Percentiles rank a stretch among this genome's conserved stretches.
phyloP scores from a whole-genome alignment of 2,888 invertebrate genomes.

The Molanna angustata region DNA sequence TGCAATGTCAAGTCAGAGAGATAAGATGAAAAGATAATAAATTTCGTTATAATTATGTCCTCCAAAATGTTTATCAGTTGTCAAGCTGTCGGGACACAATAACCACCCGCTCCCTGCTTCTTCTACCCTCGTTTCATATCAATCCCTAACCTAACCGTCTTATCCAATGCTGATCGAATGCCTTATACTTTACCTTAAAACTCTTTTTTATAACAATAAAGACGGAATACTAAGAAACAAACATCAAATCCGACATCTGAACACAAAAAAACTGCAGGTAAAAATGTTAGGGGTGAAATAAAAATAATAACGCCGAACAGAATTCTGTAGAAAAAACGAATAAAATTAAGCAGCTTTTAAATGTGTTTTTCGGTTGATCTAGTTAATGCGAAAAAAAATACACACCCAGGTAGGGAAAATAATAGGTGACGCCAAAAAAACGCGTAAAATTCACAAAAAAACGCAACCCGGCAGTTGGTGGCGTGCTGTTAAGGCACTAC shows the following conservation, averaged over 20 bases:
- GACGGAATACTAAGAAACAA: conserved; percentile 25
- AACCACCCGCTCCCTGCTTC: conserved; percentile 17
- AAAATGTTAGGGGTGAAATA: conserved; percentile 29
- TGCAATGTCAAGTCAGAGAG: no score
- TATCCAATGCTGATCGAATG: conserved; percentile 23
- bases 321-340: conserved; percentile 26
- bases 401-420: conserved; percentile 56
- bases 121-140: neutral
- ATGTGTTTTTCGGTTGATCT: conserved; percentile 46
- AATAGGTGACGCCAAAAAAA: conserved; percentile 53
- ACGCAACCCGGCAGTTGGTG: conserved; percentile 49
- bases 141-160: conserved; percentile 11
- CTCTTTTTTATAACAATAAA: conserved; percentile 16
- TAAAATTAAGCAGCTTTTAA: conserved; percentile 55
- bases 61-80: conserved; percentile 27
- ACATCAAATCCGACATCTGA: conserved; percentile 25
- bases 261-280: conserved; percentile 30
- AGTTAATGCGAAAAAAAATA: conserved; percentile 45
- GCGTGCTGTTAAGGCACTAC: conserved; percentile 29
- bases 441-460: conserved; percentile 55
- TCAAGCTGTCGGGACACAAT: conserved; percentile 24
- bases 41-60: conserved; percentile 32
- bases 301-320: conserved; percentile 27
- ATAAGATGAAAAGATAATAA: conserved; percentile 22
- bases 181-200: conserved; percentile 16